Conservation (phyloP, 64 coral and sea anemone species). For the Stichodactyla helianthus region DNA sequence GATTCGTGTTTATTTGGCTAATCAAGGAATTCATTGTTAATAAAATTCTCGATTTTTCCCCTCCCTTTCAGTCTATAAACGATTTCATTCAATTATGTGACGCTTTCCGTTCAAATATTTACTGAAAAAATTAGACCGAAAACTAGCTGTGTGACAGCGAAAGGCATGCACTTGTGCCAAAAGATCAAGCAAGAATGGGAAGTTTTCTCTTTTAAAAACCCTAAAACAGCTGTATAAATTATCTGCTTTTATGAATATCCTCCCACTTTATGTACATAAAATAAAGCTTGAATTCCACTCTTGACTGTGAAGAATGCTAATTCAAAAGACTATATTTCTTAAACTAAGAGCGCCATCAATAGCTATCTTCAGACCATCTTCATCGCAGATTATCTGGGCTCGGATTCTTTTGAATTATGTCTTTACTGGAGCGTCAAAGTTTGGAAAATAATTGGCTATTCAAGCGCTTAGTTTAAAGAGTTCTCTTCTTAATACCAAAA, state of each 20-base stretch:
- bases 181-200: no score
- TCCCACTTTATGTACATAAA: background rate
- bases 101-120: no score
- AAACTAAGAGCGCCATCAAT: background rate
- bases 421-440: background rate
- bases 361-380: constrained; percentile 11
- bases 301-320: background rate
- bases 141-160: no score
- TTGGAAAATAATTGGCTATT: constrained; percentile 10
- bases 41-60: background rate
- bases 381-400: constrained; percentile 1
- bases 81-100: no score
- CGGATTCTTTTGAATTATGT: constrained; percentile 4
- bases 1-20: background rate
- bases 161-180: no score
- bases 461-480: background rate
- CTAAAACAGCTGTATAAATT: background rate
- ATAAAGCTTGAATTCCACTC: background rate
- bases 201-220: background rate
- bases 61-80: no score
- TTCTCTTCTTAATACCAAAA: background rate
- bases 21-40: background rate
- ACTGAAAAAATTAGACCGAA: no score
- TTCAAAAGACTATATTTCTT: background rate
- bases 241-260: background rate